Percentiles rank a stretch among this genome's conserved stretches.
These are phyloP conservation scores for Pristionchus arcanus DNA, from an alignment of 2,888 invertebrate genomes.

Conservation along the genomic window DNA sequence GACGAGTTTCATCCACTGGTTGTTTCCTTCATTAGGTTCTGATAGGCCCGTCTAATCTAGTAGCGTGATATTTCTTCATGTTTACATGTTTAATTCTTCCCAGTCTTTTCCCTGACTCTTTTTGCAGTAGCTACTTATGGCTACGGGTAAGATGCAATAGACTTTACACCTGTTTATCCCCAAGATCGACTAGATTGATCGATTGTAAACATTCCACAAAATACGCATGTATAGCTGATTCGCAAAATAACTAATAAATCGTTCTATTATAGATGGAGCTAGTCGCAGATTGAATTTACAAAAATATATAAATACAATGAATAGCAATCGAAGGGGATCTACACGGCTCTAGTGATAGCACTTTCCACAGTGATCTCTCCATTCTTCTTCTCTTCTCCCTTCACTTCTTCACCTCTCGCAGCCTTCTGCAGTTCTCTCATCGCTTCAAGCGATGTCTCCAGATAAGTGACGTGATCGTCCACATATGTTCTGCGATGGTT, in stretches of 20 bases:
- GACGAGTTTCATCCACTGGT: slow-evolving; percentile 3
- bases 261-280: background rate
- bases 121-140: slow-evolving; percentile 5
- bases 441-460: slow-evolving; percentile 33
- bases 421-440: slow-evolving; percentile 45
- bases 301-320: too few relatives aligned
- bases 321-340: background rate
- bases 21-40: background rate
- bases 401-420: slow-evolving; percentile 5
- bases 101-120: background rate
- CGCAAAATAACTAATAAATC: background rate
- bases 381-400: slow-evolving; percentile 5
- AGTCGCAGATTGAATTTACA: too few relatives aligned
- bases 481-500: slow-evolving; percentile 29
- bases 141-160: slow-evolving; percentile 27
- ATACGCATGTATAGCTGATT: slow-evolving; percentile 12
- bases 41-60: background rate
- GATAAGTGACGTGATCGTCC: slow-evolving; percentile 51
- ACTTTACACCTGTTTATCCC: background rate
- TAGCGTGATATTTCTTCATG: background rate
- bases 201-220: background rate
- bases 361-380: slow-evolving; percentile 27
- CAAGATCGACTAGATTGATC: background rate
- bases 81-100: background rate
- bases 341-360: background rate